phyloP scores from a whole-genome alignment of 2,113 vertebrate species.

The Vulpes lagopus region DNA sequence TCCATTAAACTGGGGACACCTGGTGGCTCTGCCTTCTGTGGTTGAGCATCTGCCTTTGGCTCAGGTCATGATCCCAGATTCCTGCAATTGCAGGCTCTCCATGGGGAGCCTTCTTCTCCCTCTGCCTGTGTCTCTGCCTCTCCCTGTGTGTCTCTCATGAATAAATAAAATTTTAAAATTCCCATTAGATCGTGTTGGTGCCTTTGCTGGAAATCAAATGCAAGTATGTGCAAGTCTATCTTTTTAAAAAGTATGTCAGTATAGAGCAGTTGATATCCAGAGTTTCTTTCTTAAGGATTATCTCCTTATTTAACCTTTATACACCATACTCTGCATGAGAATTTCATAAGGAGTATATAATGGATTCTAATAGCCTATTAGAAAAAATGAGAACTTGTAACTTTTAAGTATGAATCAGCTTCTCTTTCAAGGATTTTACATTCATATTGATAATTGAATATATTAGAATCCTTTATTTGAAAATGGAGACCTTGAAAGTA shows the following conservation, averaged over 20 bases:
- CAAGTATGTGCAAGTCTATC: background rate
- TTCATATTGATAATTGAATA: background rate
- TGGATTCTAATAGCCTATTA: background rate
- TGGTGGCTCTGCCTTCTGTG: too few relatives aligned
- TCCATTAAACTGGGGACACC: background rate
- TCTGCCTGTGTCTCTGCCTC: too few relatives aligned
- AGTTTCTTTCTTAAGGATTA: constrained; percentile 11
- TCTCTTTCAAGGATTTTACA: background rate
- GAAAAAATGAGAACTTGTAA: background rate
- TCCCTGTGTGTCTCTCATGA: too few relatives aligned
- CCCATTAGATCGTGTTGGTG: background rate
- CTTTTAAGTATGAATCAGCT: background rate
- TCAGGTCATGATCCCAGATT: too few relatives aligned
- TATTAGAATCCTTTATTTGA: background rate
- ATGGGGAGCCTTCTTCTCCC: too few relatives aligned
- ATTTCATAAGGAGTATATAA: background rate
- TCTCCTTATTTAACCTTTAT: background rate
- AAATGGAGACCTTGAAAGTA: background rate
- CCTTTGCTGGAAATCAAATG: constrained; percentile 17
- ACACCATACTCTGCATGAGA: background rate
- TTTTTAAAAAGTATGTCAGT: background rate
- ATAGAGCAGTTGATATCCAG: background rate
- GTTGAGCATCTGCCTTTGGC: too few relatives aligned
- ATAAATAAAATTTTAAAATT: background rate
- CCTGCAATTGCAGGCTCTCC: too few relatives aligned